These are phyloP conservation scores for Amphipoea oculea DNA, from an alignment of 2,888 invertebrate species.

Conservation along the genomic window DNA sequence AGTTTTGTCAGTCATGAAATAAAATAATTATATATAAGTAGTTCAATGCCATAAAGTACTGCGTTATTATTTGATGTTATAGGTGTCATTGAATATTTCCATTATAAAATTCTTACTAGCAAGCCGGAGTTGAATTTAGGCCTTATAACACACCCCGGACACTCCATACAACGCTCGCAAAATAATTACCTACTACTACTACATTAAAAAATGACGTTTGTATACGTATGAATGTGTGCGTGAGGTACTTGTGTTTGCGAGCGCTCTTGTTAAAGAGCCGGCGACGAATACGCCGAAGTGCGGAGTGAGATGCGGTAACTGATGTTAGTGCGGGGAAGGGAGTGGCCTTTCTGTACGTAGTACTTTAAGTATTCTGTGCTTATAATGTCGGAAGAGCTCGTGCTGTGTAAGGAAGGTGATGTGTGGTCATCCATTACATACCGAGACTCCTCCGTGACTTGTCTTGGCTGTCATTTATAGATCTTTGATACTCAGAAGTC, in stretches of 20 bases:
- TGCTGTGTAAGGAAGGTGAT: neutral
- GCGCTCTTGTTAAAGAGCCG: too few species aligned
- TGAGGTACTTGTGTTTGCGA: too few species aligned
- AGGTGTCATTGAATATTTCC: neutral
- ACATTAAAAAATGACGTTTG: too few species aligned
- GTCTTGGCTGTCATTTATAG: neutral
- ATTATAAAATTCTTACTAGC: neutral
- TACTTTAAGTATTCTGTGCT: too few species aligned
- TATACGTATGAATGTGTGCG: too few species aligned
- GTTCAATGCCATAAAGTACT: neutral
- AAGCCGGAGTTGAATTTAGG: neutral
- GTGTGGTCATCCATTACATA: neutral
- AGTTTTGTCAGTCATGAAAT: slow-evolving; percentile 30
- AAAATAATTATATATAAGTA: neutral
- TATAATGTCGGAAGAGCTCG: neutral
- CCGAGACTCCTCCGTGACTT: neutral
- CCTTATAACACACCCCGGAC: neutral
- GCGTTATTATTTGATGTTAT: neutral
- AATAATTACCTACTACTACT: too few species aligned
- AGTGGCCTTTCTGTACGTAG: too few species aligned
- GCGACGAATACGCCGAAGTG: too few species aligned
- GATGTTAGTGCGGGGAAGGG: too few species aligned
- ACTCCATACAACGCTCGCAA: too few species aligned
- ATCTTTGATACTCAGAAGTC: neutral
- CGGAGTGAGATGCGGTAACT: too few species aligned